These are phyloP conservation scores for Camelus bactrianus DNA, from an alignment of 2,113 vertebrate species.

Conservation along the genomic window DNA sequence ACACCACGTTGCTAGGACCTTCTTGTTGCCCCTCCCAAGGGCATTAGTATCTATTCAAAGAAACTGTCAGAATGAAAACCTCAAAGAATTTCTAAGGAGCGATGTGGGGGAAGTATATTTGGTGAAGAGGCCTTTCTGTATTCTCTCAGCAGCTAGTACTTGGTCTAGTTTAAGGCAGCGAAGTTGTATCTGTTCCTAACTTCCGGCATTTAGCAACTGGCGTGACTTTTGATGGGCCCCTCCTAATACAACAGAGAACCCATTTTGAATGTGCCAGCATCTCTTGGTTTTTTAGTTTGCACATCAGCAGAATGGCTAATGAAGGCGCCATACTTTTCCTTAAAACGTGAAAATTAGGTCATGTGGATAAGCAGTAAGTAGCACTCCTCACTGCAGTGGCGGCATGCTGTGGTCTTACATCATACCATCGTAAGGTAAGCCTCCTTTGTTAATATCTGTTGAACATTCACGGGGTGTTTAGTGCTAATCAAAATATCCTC, in stretches of 20 bases:
- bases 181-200: neutral
- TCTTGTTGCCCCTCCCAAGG: neutral
- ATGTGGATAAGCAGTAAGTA: neutral
- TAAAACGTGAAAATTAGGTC: constrained; percentile 21
- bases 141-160: neutral
- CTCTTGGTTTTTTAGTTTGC: constrained; percentile 3
- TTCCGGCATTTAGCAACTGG: neutral
- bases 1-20: neutral
- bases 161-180: neutral
- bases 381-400: neutral
- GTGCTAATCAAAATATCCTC: neutral
- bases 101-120: neutral
- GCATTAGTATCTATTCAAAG: neutral
- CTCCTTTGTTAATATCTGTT: neutral
- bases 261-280: neutral
- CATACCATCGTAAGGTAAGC: neutral
- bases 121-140: neutral
- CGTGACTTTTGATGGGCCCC: neutral
- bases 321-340: constrained; percentile 20
- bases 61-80: neutral
- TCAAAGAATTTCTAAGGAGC: constrained; percentile 1
- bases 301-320: neutral
- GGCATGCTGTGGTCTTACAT: neutral
- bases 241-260: neutral
- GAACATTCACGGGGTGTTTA: neutral